Conservation (phyloP, 2,888 invertebrate genomes). For the Dasysyrphus tricinctus region DNA sequence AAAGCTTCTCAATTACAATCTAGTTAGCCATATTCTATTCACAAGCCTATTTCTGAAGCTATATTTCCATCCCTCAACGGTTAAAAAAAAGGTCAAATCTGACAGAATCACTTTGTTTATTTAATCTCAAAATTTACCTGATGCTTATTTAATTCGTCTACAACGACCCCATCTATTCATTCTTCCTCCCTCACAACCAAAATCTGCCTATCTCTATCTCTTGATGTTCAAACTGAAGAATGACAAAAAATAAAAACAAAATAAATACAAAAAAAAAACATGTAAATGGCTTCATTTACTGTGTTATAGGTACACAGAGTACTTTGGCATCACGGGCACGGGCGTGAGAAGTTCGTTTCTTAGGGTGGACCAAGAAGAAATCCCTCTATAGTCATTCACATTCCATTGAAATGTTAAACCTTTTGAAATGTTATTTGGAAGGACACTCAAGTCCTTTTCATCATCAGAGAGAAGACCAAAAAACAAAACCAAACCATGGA, state of each 20-base stretch:
- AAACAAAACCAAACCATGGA: constrained; percentile 39
- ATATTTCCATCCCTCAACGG: background rate
- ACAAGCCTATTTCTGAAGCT: background rate
- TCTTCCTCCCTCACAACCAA: background rate
- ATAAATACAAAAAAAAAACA: constrained; percentile 48
- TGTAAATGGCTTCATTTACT: constrained; percentile 74
- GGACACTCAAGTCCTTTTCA: constrained; percentile 72
- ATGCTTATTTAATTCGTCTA: constrained; percentile 37
- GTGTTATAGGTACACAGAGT: constrained; percentile 15
- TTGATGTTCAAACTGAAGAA: constrained; percentile 51
- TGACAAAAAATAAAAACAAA: constrained; percentile 29
- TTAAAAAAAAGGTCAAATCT: constrained; percentile 53
- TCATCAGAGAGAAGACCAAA: constrained; percentile 60
- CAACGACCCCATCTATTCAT: constrained; percentile 27
- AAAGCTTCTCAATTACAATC: background rate
- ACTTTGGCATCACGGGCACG: background rate
- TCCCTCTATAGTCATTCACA: constrained; percentile 59
- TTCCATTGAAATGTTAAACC: constrained; percentile 73
- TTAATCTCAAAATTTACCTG: constrained; percentile 61
- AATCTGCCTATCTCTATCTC: background rate
- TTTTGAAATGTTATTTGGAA: constrained; percentile 72
- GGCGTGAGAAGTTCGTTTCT: constrained; percentile 48
- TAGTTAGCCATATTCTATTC: background rate
- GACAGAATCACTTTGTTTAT: constrained; percentile 56
- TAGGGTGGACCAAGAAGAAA: constrained; percentile 4